Conservation (phyloP, 92 coral and sea anemone species). For the Galaxea fascicularis region DNA sequence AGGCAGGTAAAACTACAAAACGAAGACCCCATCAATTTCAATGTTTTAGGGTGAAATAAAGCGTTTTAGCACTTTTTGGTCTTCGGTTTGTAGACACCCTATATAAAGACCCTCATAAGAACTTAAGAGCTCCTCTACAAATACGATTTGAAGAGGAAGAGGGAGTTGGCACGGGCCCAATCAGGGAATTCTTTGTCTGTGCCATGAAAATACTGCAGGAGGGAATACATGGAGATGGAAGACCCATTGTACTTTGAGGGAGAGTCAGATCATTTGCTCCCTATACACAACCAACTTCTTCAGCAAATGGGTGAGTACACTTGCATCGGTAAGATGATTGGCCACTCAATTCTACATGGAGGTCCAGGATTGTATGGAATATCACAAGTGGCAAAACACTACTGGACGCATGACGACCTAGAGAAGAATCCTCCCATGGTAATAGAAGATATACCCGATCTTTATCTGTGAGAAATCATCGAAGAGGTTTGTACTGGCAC, state of each 20-base stretch:
- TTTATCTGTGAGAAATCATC: constrained; percentile 36
- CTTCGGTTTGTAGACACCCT: too few species aligned
- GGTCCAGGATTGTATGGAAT: constrained; percentile 54
- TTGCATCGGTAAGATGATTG: constrained; percentile 44
- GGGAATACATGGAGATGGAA: constrained; percentile 47
- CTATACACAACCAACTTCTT: constrained; percentile 47
- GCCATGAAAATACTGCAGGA: constrained; percentile 51
- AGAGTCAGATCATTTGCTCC: background rate
- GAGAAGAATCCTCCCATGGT: constrained; percentile 40
- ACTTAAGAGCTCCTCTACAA: constrained; percentile 23
- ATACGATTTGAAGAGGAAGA: constrained; percentile 2
- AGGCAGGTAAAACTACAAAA: too few species aligned
- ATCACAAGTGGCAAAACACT: constrained; percentile 54
- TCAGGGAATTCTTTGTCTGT: constrained; percentile 42
- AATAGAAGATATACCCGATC: constrained; percentile 54
- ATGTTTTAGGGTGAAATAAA: too few species aligned
- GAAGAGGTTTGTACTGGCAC: constrained; percentile 47
- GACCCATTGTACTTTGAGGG: constrained; percentile 62
- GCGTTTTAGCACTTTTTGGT: too few species aligned
- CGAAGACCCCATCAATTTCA: too few species aligned
- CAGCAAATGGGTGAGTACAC: constrained; percentile 49
- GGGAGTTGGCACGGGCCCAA: background rate
- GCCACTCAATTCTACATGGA: constrained; percentile 52
- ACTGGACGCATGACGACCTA: constrained; percentile 34
- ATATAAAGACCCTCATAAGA: constrained; percentile 59